Percentiles rank a stretch among this genome's conserved stretches.
phyloP scores from a whole-genome alignment of 2,888 invertebrate species.

The Limnephilus rhombicus region DNA sequence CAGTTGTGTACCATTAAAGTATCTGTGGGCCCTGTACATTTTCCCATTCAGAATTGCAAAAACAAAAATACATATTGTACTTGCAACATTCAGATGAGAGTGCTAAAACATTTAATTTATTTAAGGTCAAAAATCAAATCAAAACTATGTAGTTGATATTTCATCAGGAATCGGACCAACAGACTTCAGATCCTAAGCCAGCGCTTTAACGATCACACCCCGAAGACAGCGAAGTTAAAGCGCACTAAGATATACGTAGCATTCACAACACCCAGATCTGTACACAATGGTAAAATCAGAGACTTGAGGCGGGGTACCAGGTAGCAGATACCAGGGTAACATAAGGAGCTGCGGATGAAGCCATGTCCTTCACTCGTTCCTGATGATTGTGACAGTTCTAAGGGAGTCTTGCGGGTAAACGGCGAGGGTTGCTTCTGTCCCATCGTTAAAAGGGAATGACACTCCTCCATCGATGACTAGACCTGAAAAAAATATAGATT shows the following conservation, averaged over 20 bases:
- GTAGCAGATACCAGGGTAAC: background rate
- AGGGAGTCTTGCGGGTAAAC: constrained; percentile 92
- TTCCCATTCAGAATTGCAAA: background rate
- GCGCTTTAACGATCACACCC: background rate
- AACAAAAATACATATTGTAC: background rate
- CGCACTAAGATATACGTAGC: background rate
- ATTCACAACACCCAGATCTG: background rate
- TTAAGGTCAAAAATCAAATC: too few relatives aligned
- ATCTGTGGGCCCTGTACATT: too few relatives aligned
- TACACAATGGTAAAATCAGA: background rate
- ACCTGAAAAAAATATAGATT: constrained; percentile 73
- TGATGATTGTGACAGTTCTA: constrained; percentile 80
- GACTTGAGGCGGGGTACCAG: background rate
- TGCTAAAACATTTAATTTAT: too few relatives aligned
- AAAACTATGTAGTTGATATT: background rate
- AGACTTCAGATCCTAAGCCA: background rate
- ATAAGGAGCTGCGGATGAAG: background rate
- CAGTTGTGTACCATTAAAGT: too few relatives aligned
- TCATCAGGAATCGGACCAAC: background rate
- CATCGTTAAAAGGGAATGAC: constrained; percentile 96
- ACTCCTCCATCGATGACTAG: constrained; percentile 97
- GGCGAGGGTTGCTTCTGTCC: constrained; percentile 90
- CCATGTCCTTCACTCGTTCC: background rate
- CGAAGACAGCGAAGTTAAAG: background rate
- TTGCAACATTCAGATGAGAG: background rate